Evolutionary conservation across 2,797 vertebrate species (phyloP).

Genomic region (Pteropus rufus): DNA sequence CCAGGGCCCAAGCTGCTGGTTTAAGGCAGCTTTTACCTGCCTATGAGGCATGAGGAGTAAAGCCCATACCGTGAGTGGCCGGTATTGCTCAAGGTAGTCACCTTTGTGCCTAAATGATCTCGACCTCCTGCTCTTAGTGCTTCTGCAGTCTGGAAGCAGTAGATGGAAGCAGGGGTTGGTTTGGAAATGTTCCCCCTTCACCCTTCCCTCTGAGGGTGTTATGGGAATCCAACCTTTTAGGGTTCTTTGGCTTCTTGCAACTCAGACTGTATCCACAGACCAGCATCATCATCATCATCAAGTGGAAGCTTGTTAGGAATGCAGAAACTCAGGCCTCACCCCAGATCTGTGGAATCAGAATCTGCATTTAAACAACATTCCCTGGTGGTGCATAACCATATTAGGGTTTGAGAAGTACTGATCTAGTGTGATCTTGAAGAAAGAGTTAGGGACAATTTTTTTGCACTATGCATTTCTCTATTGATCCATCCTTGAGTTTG

Average conservation of each 20-base stretch:
- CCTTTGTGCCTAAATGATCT: background rate
- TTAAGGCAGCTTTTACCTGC: background rate
- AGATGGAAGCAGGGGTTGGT: background rate
- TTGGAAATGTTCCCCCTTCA: too few species aligned
- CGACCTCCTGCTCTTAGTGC: background rate
- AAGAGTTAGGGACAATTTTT: background rate
- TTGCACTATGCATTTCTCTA: background rate
- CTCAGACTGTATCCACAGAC: background rate
- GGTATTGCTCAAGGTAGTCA: background rate
- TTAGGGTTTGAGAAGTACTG: background rate
- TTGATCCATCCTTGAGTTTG: background rate
- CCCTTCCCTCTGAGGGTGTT: background rate
- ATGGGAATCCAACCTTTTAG: background rate
- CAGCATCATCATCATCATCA: too few species aligned
- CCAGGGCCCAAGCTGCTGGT: background rate
- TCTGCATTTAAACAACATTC: background rate
- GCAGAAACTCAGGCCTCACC: slow-evolving; percentile 7
- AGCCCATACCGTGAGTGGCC: background rate
- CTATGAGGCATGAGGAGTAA: background rate
- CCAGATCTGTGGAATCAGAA: background rate
- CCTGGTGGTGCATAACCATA: background rate
- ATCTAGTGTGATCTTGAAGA: background rate
- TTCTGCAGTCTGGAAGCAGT: background rate
- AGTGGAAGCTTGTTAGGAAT: background rate
- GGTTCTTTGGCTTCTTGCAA: background rate